phyloP scores from a whole-genome alignment of 2,113 vertebrate species.

The Proteles cristata region DNA sequence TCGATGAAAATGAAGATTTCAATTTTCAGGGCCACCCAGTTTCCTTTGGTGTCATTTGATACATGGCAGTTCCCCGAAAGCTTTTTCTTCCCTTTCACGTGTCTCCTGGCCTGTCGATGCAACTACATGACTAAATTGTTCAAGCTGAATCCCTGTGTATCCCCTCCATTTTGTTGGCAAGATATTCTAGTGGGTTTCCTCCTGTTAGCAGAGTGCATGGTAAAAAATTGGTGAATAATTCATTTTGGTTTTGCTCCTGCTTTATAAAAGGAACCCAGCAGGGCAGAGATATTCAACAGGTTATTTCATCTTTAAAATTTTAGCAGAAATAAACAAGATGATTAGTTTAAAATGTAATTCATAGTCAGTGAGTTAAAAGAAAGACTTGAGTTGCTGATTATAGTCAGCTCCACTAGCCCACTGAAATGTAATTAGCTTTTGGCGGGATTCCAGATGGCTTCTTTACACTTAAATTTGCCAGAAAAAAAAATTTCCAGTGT shows the following conservation, averaged over 20 bases:
- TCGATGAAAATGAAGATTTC: neutral
- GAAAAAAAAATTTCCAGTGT: slow-evolving; percentile 33
- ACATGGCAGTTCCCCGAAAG: neutral
- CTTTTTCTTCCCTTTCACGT: neutral
- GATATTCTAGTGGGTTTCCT: neutral
- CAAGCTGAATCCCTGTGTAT: neutral
- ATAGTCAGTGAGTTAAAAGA: slow-evolving; percentile 76
- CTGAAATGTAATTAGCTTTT: slow-evolving; percentile 75
- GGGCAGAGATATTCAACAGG: slow-evolving; percentile 22
- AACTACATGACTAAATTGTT: neutral
- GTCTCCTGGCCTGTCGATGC: neutral
- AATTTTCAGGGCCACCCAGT: neutral
- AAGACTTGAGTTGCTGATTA: slow-evolving; percentile 76
- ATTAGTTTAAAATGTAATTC: slow-evolving; percentile 78
- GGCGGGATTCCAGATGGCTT: slow-evolving; percentile 58
- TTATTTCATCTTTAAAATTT: slow-evolving; percentile 75
- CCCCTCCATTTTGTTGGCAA: slow-evolving; percentile 28
- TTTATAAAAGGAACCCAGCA: neutral
- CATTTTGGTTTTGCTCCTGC: slow-evolving; percentile 23
- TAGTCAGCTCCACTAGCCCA: slow-evolving; percentile 51
- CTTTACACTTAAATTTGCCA: slow-evolving; percentile 65
- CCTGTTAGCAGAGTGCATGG: slow-evolving; percentile 17
- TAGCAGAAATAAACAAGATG: slow-evolving; percentile 54
- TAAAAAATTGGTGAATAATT: slow-evolving; percentile 60
- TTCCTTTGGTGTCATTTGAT: neutral